These are phyloP conservation scores for Drosophila niveifrons DNA, from an alignment of 2,888 invertebrate genomes.

Conservation along the genomic window DNA sequence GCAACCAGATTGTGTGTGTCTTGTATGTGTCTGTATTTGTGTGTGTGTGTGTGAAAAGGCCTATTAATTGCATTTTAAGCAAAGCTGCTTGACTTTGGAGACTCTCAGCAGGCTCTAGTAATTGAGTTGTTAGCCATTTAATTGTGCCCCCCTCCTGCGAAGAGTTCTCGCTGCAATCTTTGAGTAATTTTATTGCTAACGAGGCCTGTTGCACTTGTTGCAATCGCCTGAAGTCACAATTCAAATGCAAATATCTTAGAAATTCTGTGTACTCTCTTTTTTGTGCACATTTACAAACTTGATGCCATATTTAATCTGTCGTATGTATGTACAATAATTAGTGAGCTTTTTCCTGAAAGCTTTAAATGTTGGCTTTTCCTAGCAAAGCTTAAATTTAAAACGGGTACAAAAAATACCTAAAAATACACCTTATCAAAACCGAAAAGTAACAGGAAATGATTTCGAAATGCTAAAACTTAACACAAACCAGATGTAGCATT, in stretches of 20 bases:
- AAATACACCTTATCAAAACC: not conserved
- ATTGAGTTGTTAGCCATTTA: conserved; percentile 66
- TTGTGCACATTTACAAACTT: not conserved
- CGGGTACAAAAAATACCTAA: not conserved
- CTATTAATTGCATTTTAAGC: conserved; percentile 68
- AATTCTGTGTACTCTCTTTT: conserved; percentile 9
- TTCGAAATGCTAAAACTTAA: not conserved
- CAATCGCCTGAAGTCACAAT: conserved; percentile 14
- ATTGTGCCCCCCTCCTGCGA: conserved; percentile 17
- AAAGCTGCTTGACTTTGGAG: conserved; percentile 37
- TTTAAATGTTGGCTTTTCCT: too few relatives aligned
- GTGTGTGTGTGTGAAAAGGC: conserved; percentile 23
- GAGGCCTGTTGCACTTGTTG: conserved; percentile 31
- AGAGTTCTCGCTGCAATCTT: conserved; percentile 5
- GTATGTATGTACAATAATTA: too few relatives aligned
- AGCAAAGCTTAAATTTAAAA: too few relatives aligned
- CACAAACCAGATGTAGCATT: conserved; percentile 13
- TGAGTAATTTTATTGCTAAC: conserved; percentile 53
- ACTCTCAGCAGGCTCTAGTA: conserved; percentile 56
- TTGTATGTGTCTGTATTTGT: conserved; percentile 12
- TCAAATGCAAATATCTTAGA: conserved; percentile 5
- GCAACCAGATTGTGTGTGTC: conserved; percentile 55
- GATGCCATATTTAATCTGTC: too few relatives aligned
- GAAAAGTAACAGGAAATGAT: not conserved
- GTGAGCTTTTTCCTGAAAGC: too few relatives aligned